Percentiles rank a stretch among this genome's conserved stretches.
phyloP scores from a whole-genome alignment of 2,797 vertebrate species.

The Helostoma temminkii region DNA sequence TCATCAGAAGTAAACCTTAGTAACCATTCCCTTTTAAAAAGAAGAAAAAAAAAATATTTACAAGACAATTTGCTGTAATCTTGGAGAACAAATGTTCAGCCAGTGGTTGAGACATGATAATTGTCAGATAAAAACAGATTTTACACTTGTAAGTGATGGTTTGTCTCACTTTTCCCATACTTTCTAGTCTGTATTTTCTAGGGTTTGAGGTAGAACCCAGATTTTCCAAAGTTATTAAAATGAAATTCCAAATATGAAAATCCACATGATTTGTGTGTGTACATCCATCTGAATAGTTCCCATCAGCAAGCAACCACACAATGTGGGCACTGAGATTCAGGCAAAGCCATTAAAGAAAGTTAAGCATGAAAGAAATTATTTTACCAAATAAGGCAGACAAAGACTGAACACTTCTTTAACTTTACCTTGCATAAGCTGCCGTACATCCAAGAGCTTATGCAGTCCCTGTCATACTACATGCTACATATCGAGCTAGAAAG shows the following conservation, averaged over 20 bases:
- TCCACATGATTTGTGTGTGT: not conserved
- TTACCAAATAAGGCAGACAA: not conserved
- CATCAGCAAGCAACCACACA: constrained; percentile 24
- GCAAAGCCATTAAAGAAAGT: not conserved
- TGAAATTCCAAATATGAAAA: constrained; percentile 9
- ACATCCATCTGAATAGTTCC: constrained; percentile 5
- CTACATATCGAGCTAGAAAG: not conserved
- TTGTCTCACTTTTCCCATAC: not conserved
- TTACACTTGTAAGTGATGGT: not conserved
- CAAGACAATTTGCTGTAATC: not conserved
- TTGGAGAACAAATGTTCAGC: not conserved
- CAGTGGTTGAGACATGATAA: not conserved
- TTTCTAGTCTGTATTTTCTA: not conserved
- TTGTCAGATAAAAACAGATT: not conserved
- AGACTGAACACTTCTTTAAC: no score
- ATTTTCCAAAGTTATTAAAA: constrained; percentile 15
- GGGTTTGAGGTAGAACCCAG: not conserved
- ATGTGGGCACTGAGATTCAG: constrained; percentile 9
- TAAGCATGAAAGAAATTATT: not conserved
- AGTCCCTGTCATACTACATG: no score
- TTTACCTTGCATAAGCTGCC: not conserved
- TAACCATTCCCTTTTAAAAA: not conserved
- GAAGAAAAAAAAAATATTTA: not conserved
- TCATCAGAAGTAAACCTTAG: no score
- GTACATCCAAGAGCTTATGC: not conserved